These are phyloP conservation scores for Elegia similella DNA, from an alignment of 2,888 invertebrate species.

Conservation along the genomic window DNA sequence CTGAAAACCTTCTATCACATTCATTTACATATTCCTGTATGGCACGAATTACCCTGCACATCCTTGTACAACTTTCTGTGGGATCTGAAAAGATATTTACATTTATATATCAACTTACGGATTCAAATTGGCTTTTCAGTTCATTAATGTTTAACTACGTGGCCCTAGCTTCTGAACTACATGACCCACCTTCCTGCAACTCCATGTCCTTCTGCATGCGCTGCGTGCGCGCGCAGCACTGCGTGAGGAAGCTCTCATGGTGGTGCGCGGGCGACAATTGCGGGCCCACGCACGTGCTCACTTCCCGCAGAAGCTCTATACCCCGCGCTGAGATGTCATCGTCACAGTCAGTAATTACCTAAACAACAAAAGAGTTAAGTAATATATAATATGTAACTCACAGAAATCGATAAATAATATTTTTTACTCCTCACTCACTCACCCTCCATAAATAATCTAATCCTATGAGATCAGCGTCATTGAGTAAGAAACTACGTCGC, in stretches of 20 bases:
- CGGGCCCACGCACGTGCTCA: constrained; percentile 96
- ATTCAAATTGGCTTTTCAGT: not conserved
- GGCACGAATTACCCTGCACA: constrained; percentile 96
- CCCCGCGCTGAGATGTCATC: constrained; percentile 97
- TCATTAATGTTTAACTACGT: no score
- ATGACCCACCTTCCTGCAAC: constrained; percentile 52
- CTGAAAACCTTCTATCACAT: constrained; percentile 93
- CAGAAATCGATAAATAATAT: no score
- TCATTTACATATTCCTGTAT: constrained; percentile 97
- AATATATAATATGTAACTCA: no score
- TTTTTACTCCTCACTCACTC: no score
- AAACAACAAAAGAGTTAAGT: constrained; percentile 2
- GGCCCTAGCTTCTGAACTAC: not conserved
- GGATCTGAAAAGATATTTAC: constrained; percentile 47
- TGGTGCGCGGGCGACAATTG: constrained; percentile 91
- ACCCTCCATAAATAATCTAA: constrained; percentile 98
- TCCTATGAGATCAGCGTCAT: constrained; percentile 97
- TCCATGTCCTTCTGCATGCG: constrained; percentile 92
- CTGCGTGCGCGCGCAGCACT: constrained; percentile 94
- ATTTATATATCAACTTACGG: not conserved
- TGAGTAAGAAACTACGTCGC: constrained; percentile 92
- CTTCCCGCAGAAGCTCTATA: constrained; percentile 94
- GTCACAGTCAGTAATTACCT: constrained; percentile 93
- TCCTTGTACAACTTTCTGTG: constrained; percentile 80
- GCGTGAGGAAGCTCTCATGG: constrained; percentile 95